Percentiles rank a stretch among this genome's conserved stretches.
Conservation (phyloP, 2,797 vertebrate genomes). For the Sebastes hubbsi region DNA sequence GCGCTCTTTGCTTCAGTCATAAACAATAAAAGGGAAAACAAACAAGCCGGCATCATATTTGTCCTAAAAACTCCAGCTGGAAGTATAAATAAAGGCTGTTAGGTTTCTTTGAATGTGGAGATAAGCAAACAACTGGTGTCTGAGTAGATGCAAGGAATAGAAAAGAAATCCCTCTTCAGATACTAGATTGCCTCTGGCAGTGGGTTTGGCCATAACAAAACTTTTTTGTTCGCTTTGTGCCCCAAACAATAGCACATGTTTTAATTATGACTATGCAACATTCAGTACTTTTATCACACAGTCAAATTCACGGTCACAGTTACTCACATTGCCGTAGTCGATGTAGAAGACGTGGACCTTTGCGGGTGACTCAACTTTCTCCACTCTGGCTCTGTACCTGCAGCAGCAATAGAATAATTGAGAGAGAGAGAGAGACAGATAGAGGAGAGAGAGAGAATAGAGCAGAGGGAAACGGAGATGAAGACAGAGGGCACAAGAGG, state of each 20-base stretch:
- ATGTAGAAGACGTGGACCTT: conserved; percentile 97
- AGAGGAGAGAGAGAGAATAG: conserved; percentile 7
- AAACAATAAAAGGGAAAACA: conserved; percentile 33
- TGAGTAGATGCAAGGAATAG: conserved; percentile 21
- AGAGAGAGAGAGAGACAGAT: background rate
- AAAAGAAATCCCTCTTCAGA: conserved; percentile 30
- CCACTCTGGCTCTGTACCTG: conserved; percentile 96
- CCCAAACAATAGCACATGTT: conserved; percentile 1
- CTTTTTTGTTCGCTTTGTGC: background rate
- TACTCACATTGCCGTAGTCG: conserved; percentile 97
- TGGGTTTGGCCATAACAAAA: conserved; percentile 15
- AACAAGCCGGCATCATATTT: conserved; percentile 37
- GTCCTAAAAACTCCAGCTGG: conserved; percentile 31
- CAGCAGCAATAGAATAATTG: conserved; percentile 41
- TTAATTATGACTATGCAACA: conserved; percentile 16
- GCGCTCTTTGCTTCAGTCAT: conserved; percentile 18
- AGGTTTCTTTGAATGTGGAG: conserved; percentile 39
- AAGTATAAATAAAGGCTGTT: conserved; percentile 28
- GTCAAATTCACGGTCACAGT: background rate
- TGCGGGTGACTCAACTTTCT: conserved; percentile 90
- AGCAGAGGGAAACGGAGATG: conserved; percentile 36
- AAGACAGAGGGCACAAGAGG: conserved; percentile 63
- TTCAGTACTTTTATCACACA: background rate
- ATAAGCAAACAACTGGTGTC: conserved; percentile 49
- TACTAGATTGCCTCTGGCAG: conserved; percentile 18